A percentile compares a stretch with the other conserved stretches of the same genome.
Conservation (phyloP, 2,797 vertebrate species). For the Echiichthys vipera region DNA sequence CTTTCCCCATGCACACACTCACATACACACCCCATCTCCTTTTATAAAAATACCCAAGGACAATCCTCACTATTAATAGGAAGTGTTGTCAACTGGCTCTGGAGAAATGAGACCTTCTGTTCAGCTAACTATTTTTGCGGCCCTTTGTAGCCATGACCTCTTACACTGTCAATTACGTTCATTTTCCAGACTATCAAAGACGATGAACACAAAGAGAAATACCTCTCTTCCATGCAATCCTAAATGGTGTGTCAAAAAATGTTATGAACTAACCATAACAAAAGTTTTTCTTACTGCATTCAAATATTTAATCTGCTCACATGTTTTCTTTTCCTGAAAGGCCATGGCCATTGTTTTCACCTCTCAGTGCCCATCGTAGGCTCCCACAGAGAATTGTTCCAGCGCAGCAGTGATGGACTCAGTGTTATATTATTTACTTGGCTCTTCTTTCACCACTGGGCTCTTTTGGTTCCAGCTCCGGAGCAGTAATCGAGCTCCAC, state of each 20-base stretch:
- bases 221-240: neutral
- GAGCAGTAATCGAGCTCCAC: slow-evolving; percentile 61
- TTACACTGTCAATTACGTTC: slow-evolving; percentile 58
- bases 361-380: neutral
- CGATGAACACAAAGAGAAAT: neutral
- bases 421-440: slow-evolving; percentile 68
- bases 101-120: slow-evolving; percentile 81
- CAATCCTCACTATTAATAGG: slow-evolving; percentile 85
- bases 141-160: slow-evolving; percentile 71
- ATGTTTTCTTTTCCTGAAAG: neutral
- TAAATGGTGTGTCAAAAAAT: neutral
- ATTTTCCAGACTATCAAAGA: slow-evolving; percentile 39
- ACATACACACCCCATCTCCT: slow-evolving; percentile 61
- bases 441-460: slow-evolving; percentile 70
- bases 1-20: slow-evolving; percentile 39
- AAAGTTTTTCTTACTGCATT: neutral
- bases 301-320: neutral
- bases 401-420: slow-evolving; percentile 54
- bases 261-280: neutral
- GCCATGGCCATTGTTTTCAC: neutral
- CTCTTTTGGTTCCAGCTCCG: slow-evolving; percentile 64
- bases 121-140: slow-evolving; percentile 79
- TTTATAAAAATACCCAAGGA: slow-evolving; percentile 86
- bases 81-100: slow-evolving; percentile 81
- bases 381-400: slow-evolving; percentile 34